Conservation (phyloP, 2,113 vertebrate genomes). For the Leuciscus idus region DNA sequence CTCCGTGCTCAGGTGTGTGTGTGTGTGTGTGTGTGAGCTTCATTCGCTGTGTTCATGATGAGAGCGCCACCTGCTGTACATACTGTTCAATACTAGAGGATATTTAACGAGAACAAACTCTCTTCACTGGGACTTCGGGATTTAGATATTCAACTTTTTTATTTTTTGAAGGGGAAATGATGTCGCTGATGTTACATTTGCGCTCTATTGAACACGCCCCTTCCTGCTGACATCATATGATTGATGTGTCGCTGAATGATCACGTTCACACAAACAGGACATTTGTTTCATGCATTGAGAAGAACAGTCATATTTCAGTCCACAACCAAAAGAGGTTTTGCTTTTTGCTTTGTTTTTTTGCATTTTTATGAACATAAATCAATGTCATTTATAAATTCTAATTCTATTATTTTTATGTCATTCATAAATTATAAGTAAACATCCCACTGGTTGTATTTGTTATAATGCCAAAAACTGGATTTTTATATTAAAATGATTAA, state of each 20-base stretch:
- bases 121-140: conserved; percentile 1
- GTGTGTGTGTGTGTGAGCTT: background rate
- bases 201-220: background rate
- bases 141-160: background rate
- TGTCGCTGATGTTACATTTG: background rate
- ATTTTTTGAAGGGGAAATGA: background rate
- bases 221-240: background rate
- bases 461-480: too few relatives aligned
- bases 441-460: too few relatives aligned
- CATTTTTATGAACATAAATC: too few relatives aligned
- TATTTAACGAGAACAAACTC: conserved; percentile 70
- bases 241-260: background rate
- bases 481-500: too few relatives aligned
- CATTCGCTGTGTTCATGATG: background rate
- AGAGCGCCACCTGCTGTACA: conserved; percentile 72
- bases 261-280: too few relatives aligned
- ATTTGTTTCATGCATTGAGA: background rate
- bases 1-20: conserved; percentile 20
- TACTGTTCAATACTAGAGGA: conserved; percentile 68
- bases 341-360: too few relatives aligned
- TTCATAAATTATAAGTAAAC: too few relatives aligned
- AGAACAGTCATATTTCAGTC: background rate
- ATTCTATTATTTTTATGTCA: too few relatives aligned
- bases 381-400: too few relatives aligned
- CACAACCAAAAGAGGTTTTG: fast-evolving